A percentile compares a stretch with the other conserved stretches of the same genome.
Evolutionary conservation across 1,140 invertebrate species (phyloP).

Genomic region (Bombus impatiens): DNA sequence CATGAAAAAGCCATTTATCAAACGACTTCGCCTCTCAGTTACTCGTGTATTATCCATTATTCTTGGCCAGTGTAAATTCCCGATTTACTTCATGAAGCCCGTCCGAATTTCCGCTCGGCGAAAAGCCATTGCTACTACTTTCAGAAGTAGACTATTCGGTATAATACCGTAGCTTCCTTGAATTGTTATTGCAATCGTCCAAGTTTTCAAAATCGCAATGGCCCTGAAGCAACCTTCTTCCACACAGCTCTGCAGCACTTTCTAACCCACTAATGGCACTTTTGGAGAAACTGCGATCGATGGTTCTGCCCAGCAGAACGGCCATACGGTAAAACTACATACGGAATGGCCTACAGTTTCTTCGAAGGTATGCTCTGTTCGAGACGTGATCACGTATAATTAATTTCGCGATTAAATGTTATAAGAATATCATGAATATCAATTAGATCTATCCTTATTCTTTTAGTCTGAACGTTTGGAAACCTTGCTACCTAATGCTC

Average conservation of each 20-base stretch:
- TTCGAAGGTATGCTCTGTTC: background rate
- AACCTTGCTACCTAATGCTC: too few relatives aligned
- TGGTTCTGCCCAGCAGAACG: slow-evolving; percentile 67
- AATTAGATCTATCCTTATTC: background rate
- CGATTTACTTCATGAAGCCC: slow-evolving; percentile 51
- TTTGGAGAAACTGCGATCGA: slow-evolving; percentile 70
- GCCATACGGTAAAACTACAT: slow-evolving; percentile 41
- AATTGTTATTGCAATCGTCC: slow-evolving; percentile 74
- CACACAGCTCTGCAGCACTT: slow-evolving; percentile 56
- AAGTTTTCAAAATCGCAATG: slow-evolving; percentile 74
- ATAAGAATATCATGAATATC: background rate
- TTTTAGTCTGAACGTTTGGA: too few relatives aligned
- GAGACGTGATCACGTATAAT: background rate
- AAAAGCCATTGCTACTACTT: background rate
- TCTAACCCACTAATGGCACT: slow-evolving; percentile 70
- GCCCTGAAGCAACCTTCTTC: slow-evolving; percentile 57
- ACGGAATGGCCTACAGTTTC: slow-evolving; percentile 24
- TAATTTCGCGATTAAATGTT: background rate
- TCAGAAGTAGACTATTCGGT: slow-evolving; percentile 10
- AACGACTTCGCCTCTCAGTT: background rate
- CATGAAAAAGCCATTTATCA: too few relatives aligned
- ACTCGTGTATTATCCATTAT: slow-evolving; percentile 18
- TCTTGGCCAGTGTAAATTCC: background rate
- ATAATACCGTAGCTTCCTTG: slow-evolving; percentile 38
- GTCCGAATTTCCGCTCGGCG: background rate